Percentiles rank a stretch among this genome's conserved stretches.
These are phyloP conservation scores for Loris lydekkerianus DNA, from an alignment of 2,797 vertebrate species.

Conservation along the genomic window DNA sequence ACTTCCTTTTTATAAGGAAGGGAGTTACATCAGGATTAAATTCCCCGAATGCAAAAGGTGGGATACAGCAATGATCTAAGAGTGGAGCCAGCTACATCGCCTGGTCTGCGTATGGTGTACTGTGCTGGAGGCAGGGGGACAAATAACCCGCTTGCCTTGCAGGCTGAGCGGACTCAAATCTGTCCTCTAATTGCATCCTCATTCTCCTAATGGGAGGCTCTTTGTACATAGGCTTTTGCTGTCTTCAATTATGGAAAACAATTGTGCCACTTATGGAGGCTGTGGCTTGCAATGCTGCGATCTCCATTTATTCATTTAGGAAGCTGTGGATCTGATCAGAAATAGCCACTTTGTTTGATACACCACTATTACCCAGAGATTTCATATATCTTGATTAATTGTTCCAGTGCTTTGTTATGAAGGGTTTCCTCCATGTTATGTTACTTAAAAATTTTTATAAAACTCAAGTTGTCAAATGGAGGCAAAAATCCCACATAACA, in stretches of 20 bases:
- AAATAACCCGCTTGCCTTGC: neutral
- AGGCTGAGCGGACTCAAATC: neutral
- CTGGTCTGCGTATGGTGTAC: neutral
- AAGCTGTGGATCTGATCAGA: slow-evolving; percentile 60
- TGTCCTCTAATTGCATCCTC: neutral
- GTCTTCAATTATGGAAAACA: slow-evolving; percentile 64
- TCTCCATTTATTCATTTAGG: slow-evolving; percentile 65
- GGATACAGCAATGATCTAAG: neutral
- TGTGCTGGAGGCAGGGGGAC: neutral
- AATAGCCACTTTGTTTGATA: slow-evolving; percentile 46
- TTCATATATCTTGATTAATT: slow-evolving; percentile 74
- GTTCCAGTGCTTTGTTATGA: slow-evolving; percentile 53
- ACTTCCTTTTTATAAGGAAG: neutral
- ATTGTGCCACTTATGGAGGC: neutral
- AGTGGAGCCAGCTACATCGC: neutral
- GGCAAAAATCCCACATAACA: slow-evolving; percentile 74
- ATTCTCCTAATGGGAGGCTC: slow-evolving; percentile 70
- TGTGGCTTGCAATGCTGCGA: neutral
- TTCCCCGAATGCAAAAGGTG: neutral
- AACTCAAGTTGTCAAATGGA: slow-evolving; percentile 66
- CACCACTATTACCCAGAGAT: slow-evolving; percentile 50
- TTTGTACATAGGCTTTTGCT: slow-evolving; percentile 76
- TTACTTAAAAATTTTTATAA: slow-evolving; percentile 58
- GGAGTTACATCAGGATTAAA: neutral
- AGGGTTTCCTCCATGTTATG: slow-evolving; percentile 59